Percentiles rank a stretch among this genome's conserved stretches.
Conservation (phyloP, 2,797 vertebrate genomes). For the Miichthys miiuy region DNA sequence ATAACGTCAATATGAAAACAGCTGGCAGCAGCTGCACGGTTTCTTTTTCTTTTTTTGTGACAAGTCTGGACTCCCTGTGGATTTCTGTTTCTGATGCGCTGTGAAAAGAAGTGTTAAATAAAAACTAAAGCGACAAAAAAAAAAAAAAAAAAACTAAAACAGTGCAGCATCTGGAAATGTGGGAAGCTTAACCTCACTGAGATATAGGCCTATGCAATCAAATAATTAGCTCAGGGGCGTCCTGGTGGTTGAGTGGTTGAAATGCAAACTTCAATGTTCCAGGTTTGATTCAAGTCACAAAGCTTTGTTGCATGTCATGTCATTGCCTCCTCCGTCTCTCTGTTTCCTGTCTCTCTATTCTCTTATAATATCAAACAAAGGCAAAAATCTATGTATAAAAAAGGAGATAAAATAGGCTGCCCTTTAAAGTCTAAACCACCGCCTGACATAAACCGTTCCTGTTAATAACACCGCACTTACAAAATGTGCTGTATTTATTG, state of each 20-base stretch:
- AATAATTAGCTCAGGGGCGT: background rate
- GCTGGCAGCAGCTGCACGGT: background rate
- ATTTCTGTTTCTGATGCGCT: slow-evolving; percentile 10
- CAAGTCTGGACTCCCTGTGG: background rate
- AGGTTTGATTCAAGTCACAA: background rate
- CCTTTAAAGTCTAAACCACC: background rate
- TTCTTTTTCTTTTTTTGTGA: background rate
- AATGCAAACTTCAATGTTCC: background rate
- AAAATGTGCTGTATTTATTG: background rate
- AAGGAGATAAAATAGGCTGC: background rate
- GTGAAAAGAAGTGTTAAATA: background rate
- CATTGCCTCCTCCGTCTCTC: background rate
- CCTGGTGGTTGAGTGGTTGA: slow-evolving; percentile 7
- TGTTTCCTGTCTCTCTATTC: background rate
- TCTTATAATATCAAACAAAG: background rate
- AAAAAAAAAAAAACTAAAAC: background rate
- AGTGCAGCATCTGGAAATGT: background rate
- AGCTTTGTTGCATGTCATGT: background rate
- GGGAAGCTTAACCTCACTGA: background rate
- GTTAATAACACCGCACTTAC: background rate
- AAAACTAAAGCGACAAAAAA: background rate
- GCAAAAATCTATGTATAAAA: background rate
- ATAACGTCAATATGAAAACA: slow-evolving; percentile 7
- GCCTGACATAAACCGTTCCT: background rate
- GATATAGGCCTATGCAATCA: background rate